A percentile compares a stretch with the other conserved stretches of the same genome.
Evolutionary conservation across 2,888 invertebrate genomes (phyloP).

Genomic region (Pterostichus madidus): DNA sequence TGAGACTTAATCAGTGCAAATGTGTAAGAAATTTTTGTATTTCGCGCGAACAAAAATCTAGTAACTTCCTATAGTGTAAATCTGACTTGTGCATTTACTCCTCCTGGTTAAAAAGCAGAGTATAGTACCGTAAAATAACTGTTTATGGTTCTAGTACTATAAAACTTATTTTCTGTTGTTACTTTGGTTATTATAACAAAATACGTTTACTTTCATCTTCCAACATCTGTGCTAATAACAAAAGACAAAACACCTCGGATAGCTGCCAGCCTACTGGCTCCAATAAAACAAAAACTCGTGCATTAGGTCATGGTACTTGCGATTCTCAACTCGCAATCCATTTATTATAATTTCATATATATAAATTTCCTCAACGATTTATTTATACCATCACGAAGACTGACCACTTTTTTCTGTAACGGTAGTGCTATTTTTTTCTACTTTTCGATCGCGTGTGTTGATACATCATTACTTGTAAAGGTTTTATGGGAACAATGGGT

Average conservation of each 20-base stretch:
- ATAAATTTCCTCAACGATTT: conserved; percentile 35
- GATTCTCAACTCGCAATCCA: conserved; percentile 24
- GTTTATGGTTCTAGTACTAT: too few relatives aligned
- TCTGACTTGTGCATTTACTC: too few relatives aligned
- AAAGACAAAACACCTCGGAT: conserved; percentile 14
- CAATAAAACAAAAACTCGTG: conserved; percentile 51
- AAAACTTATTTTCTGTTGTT: too few relatives aligned
- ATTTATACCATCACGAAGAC: conserved; percentile 21
- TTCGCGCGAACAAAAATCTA: too few relatives aligned
- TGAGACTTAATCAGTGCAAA: too few relatives aligned
- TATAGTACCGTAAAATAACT: too few relatives aligned
- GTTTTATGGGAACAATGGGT: conserved; percentile 32
- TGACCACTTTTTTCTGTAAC: conserved; percentile 48
- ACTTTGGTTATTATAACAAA: too few relatives aligned
- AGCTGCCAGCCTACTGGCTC: conserved; percentile 30
- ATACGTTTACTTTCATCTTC: conserved; percentile 29
- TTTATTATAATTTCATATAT: conserved; percentile 36
- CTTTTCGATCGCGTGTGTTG: conserved; percentile 24
- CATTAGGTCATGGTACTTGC: conserved; percentile 29
- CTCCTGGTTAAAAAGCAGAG: too few relatives aligned
- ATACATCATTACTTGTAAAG: background rate
- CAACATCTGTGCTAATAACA: conserved; percentile 3
- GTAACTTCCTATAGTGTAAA: too few relatives aligned
- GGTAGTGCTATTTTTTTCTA: conserved; percentile 35
- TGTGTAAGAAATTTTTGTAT: too few relatives aligned